These are phyloP conservation scores for Chlorops oryzae DNA, from an alignment of 1,140 invertebrate genomes.

Conservation along the genomic window DNA sequence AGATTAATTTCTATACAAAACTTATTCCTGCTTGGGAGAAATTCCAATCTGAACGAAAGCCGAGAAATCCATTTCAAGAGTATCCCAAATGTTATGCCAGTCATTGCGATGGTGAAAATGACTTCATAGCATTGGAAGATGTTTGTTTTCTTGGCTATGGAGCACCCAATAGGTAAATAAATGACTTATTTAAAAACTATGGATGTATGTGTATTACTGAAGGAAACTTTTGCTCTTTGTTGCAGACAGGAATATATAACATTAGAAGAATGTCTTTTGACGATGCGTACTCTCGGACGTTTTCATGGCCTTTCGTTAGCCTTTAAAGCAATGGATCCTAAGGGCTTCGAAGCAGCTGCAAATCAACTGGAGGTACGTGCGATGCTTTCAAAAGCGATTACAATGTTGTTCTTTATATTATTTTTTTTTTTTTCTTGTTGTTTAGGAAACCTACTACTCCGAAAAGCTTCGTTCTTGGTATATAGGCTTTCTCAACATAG, in stretches of 20 bases:
- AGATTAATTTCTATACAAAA: conserved; percentile 59
- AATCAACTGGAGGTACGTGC: conserved; percentile 19
- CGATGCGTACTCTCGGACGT: conserved; percentile 57
- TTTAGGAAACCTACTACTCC: conserved; percentile 54
- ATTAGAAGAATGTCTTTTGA: conserved; percentile 41
- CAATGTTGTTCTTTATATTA: too few species aligned
- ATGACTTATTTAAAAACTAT: too few species aligned
- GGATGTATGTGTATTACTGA: too few species aligned
- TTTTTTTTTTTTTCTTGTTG: neutral
- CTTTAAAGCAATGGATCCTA: conserved; percentile 57
- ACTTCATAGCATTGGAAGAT: conserved; percentile 63
- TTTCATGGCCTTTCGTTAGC: conserved; percentile 66
- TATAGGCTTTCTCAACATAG: conserved; percentile 52
- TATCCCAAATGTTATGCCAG: conserved; percentile 53
- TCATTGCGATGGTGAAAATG: conserved; percentile 56
- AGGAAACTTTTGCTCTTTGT: too few species aligned
- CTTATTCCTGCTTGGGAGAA: conserved; percentile 52
- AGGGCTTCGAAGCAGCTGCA: conserved; percentile 51
- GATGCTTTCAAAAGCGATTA: too few species aligned
- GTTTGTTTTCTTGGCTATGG: conserved; percentile 52
- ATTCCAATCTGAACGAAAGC: conserved; percentile 48
- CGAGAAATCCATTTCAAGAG: conserved; percentile 51
- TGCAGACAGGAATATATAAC: conserved; percentile 32
- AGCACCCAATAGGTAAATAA: conserved; percentile 33
- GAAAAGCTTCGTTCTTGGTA: conserved; percentile 59